A percentile compares a stretch with the other conserved stretches of the same genome.
phyloP scores from a whole-genome alignment of 2,113 vertebrate genomes.

The Cyprinodon tularosa region DNA sequence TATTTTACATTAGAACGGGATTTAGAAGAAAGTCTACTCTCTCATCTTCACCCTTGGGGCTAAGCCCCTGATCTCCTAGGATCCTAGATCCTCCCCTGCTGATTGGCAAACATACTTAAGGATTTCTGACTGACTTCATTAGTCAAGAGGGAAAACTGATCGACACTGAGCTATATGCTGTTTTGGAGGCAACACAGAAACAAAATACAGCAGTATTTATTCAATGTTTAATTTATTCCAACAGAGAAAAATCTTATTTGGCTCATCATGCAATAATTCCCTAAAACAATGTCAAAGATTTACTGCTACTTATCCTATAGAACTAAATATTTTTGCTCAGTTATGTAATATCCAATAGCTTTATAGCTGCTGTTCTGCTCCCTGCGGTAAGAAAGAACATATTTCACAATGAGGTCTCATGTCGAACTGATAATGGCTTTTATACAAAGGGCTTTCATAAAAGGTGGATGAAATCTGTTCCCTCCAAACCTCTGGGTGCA shows the following conservation, averaged over 20 bases:
- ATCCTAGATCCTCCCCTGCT: too few relatives aligned
- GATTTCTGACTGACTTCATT: too few relatives aligned
- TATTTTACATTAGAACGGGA: too few relatives aligned
- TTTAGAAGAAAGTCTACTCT: too few relatives aligned
- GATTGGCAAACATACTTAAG: too few relatives aligned
- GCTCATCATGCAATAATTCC: not conserved
- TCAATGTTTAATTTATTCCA: not conserved
- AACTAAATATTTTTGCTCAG: not conserved
- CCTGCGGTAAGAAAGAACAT: not conserved
- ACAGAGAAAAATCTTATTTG: not conserved
- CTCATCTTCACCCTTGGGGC: too few relatives aligned
- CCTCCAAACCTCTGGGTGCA: not conserved
- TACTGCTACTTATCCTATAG: not conserved
- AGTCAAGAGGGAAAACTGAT: too few relatives aligned
- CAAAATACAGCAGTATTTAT: not conserved
- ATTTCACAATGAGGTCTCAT: slow-evolving; percentile 8
- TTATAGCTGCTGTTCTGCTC: not conserved
- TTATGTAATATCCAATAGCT: not conserved
- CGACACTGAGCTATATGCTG: too few relatives aligned
- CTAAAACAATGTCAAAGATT: not conserved
- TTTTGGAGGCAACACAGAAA: not conserved
- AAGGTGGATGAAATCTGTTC: not conserved
- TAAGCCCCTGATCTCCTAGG: too few relatives aligned
- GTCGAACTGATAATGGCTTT: not conserved
- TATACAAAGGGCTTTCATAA: not conserved